A percentile compares a stretch with the other conserved stretches of the same genome.
Evolutionary conservation across 2,113 vertebrate species (phyloP).

Genomic region (Zootoca vivipara): DNA sequence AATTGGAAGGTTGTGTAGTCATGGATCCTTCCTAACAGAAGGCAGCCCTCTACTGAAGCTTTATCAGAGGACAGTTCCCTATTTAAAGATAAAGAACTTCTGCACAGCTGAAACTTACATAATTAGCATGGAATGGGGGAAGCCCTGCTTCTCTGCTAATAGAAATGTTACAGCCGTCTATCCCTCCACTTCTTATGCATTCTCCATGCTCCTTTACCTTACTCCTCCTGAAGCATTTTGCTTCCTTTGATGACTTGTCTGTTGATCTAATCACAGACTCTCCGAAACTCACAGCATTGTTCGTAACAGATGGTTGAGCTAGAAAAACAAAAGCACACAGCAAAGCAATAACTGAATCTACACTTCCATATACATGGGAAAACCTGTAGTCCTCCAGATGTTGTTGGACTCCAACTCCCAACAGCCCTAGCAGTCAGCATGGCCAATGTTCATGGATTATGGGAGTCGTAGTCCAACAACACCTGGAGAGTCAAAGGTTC

Average conservation of each 20-base stretch:
- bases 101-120: neutral
- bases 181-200: neutral
- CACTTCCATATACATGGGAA: neutral
- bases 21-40: too few relatives aligned
- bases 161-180: neutral
- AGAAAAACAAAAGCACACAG: neutral
- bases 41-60: too few relatives aligned
- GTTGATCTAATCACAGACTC: conserved; percentile 39
- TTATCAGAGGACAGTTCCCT: too few relatives aligned
- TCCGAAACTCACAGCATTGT: neutral
- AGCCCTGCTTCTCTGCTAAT: neutral
- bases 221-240: conserved; percentile 77
- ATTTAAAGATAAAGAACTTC: too few relatives aligned
- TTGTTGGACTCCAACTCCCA: neutral
- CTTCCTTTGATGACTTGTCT: conserved; percentile 50
- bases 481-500: neutral
- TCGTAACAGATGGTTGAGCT: conserved; percentile 60
- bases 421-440: neutral
- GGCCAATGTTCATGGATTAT: neutral
- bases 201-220: conserved; percentile 71
- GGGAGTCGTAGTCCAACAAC: neutral
- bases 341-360: neutral
- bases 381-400: neutral
- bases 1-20: neutral
- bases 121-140: neutral